A percentile compares a stretch with the other conserved stretches of the same genome.
Conservation (phyloP, 2,888 invertebrate species). For the Thera obeliscata region DNA sequence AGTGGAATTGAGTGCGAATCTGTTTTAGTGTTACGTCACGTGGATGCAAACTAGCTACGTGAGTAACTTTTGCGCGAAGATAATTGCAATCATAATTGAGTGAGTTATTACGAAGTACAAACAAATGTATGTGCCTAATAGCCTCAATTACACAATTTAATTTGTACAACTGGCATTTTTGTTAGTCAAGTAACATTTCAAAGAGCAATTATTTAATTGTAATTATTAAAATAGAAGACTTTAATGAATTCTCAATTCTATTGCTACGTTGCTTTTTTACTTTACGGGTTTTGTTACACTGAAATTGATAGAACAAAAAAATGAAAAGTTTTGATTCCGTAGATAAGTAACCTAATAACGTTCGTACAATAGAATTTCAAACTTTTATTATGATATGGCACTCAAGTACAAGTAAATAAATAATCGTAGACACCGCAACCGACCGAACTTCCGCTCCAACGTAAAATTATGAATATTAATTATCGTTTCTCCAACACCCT, state of each 20-base stretch:
- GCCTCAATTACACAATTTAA: constrained; percentile 37
- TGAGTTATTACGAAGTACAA: constrained; percentile 35
- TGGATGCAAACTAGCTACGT: constrained; percentile 55
- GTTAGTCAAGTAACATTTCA: constrained; percentile 3
- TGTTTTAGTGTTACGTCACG: constrained; percentile 63
- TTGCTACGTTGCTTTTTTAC: neutral
- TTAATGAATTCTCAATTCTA: neutral
- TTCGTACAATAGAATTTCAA: neutral
- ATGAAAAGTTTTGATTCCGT: too few species aligned
- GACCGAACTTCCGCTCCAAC: constrained; percentile 39
- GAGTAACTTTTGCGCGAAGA: constrained; percentile 43
- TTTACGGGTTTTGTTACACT: too few species aligned
- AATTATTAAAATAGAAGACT: neutral
- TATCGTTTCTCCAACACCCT: constrained; percentile 47
- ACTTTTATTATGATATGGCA: neutral
- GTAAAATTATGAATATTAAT: constrained; percentile 44
- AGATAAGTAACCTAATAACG: too few species aligned
- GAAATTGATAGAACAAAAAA: too few species aligned
- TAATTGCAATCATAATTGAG: constrained; percentile 28
- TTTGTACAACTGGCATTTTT: constrained; percentile 17
- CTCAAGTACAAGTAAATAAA: constrained; percentile 21
- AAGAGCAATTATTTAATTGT: constrained; percentile 8
- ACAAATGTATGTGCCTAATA: constrained; percentile 24
- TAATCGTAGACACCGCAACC: constrained; percentile 29
- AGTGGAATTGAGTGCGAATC: constrained; percentile 55